Conservation (phyloP, 2,888 invertebrate species). For the Cataglyphis livida region DNA sequence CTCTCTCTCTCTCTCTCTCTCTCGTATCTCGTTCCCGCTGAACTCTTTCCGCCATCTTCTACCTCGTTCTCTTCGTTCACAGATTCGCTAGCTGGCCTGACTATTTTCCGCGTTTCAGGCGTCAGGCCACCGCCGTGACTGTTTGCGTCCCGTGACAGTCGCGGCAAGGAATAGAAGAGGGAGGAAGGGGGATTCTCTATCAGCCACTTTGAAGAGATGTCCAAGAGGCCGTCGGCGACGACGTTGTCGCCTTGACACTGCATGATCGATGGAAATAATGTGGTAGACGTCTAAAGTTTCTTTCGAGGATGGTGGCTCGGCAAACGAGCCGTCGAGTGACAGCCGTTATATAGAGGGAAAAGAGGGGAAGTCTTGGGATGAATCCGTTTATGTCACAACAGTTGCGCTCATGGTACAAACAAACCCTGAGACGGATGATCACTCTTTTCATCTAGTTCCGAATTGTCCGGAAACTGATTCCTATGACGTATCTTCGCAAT, state of each 20-base stretch:
- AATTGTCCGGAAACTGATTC: conserved; percentile 29
- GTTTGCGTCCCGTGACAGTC: conserved; percentile 46
- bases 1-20: conserved; percentile 49
- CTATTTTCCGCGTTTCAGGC: conserved; percentile 48
- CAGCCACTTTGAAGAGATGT: conserved; percentile 61
- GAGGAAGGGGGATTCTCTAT: conserved; percentile 52
- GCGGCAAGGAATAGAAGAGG: conserved; percentile 48
- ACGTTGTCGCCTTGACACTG: conserved; percentile 58
- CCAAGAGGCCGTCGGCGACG: conserved; percentile 57
- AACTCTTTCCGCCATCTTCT: conserved; percentile 58
- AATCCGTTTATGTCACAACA: conserved; percentile 54
- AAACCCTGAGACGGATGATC: conserved; percentile 15
- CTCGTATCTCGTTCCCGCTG: conserved; percentile 43
- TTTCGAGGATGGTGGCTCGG: conserved; percentile 43
- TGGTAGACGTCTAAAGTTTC: conserved; percentile 53
- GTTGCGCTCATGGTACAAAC: conserved; percentile 32
- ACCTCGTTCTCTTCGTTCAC: conserved; percentile 56
- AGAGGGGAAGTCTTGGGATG: conserved; percentile 41
- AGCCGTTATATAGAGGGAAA: conserved; percentile 47
- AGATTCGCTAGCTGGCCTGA: conserved; percentile 33
- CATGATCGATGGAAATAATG: conserved; percentile 72
- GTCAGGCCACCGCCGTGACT: conserved; percentile 33
- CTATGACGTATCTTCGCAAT: not conserved
- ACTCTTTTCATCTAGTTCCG: conserved; percentile 28
- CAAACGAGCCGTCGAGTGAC: conserved; percentile 52